phyloP scores from a whole-genome alignment of 2,797 vertebrate genomes.

The Paedocypris micromegethes region DNA sequence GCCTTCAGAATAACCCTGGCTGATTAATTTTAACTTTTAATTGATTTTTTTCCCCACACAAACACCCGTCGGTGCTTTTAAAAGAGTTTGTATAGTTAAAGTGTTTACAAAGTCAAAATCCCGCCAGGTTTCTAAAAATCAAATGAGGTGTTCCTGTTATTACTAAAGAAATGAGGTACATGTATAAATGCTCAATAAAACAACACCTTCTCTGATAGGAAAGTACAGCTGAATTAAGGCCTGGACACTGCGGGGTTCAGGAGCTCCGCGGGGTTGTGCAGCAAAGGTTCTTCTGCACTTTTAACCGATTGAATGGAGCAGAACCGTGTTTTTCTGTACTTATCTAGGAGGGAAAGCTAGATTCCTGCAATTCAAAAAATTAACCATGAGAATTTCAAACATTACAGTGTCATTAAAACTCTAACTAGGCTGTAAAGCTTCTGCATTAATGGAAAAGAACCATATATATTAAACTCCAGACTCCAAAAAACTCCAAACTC shows the following conservation, averaged over 20 bases:
- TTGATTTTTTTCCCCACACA: constrained; percentile 8
- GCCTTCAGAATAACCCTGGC: no score
- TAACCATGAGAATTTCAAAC: no score
- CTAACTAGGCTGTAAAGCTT: constrained; percentile 1
- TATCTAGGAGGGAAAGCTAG: no score
- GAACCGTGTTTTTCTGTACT: not conserved
- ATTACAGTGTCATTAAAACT: no score
- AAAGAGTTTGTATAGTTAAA: constrained; percentile 14
- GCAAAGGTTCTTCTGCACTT: constrained; percentile 10
- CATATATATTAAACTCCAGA: not conserved
- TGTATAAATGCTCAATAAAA: constrained; percentile 21
- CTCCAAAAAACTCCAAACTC: no score
- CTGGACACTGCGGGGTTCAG: constrained; percentile 1
- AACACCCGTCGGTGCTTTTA: constrained; percentile 7
- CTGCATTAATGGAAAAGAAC: constrained; percentile 17
- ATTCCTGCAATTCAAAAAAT: no score
- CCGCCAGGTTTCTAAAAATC: constrained; percentile 11
- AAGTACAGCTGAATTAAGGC: constrained; percentile 18
- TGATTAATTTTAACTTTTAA: not conserved
- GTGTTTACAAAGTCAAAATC: constrained; percentile 7
- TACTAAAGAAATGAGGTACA: constrained; percentile 15
- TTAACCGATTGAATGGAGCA: not conserved
- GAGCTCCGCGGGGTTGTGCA: constrained; percentile 21
- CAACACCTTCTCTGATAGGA: constrained; percentile 7
- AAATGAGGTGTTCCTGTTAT: constrained; percentile 4